Evolutionary conservation across 2,888 invertebrate species (phyloP), one percentile per base, ranked within the genome.

Genomic region (Ectropis crepuscularia): DNA sequence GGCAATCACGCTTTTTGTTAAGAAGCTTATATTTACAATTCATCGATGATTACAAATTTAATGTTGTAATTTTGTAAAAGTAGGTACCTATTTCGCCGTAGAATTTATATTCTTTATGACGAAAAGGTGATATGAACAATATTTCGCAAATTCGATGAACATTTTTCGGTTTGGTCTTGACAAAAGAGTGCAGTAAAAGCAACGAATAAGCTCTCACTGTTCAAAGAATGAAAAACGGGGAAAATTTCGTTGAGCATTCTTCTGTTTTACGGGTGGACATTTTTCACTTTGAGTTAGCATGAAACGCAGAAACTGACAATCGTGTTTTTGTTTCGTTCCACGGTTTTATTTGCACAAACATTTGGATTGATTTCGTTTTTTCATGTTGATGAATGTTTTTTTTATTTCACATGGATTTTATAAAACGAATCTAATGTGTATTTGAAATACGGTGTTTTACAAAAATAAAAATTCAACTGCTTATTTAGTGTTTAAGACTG

Each of bases 201-300:
- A 39, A 49, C 50, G 45, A 45, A 39, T 53, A 49, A 54, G 53
- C 16, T 48, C 49, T 53, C 42, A 54, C 12, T 51, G 43, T 46
- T 55, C 45, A 57, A 51, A 51, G 45, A 28, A 45, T 50, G 39
- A 57, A 55, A 61, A 46, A 41, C 37, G 28, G 55, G n/a, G 12
- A 51, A 51, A 55, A 51, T 55, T 45, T 50, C 54, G 28, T 54
- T 48, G 54, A 12, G 38, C 41, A 38, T 42, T 54, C 38, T 49
- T 57, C 43, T 55, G 41, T 55, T 60, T 49, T 61, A 54, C 38
- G 37, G 12, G 10, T 36, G 49, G 49, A 42, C 45, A 61, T 61
- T 54, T 61, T 61, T 61, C 49, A 55, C 47, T 46, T 45, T 28
- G 28, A 53, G 41, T 59, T 46, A 28, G 50, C 50, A 43, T 9